A percentile compares a stretch with the other conserved stretches of the same genome.
Conservation (phyloP, 2,888 invertebrate species). For the Drosophila subquinaria region DNA sequence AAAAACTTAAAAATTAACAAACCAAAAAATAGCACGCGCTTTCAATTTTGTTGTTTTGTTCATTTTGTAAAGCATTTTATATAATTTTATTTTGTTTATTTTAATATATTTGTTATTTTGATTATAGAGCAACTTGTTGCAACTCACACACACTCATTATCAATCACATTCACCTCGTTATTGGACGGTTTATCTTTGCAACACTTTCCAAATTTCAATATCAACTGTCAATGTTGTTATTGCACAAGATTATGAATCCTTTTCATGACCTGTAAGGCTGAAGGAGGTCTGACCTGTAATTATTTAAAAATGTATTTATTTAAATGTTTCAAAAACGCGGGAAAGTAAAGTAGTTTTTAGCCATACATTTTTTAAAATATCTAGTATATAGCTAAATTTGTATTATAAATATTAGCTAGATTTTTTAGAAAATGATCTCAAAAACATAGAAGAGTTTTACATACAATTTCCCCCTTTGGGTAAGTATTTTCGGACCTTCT, state of each 20-base stretch:
- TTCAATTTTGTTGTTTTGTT: slow-evolving; percentile 40
- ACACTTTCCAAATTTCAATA: slow-evolving; percentile 26
- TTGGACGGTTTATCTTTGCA: slow-evolving; percentile 29
- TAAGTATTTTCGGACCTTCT: background rate
- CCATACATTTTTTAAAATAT: no score
- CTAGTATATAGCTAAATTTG: no score
- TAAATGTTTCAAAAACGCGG: no score
- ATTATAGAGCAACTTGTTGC: slow-evolving; percentile 4
- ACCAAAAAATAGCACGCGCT: slow-evolving; percentile 66
- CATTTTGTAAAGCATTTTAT: slow-evolving; percentile 14
- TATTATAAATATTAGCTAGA: no score
- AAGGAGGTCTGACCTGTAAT: background rate
- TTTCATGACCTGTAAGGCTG: background rate
- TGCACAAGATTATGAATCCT: slow-evolving; percentile 34
- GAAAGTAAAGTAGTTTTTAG: no score
- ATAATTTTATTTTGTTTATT: slow-evolving; percentile 11
- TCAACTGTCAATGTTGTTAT: slow-evolving; percentile 53
- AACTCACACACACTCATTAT: slow-evolving; percentile 7
- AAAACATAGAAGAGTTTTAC: background rate
- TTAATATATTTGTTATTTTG: slow-evolving; percentile 8
- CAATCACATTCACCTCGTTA: slow-evolving; percentile 11
- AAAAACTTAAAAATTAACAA: slow-evolving; percentile 8
- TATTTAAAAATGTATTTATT: no score
- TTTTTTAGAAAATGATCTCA: no score
- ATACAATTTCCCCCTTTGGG: background rate